Evolutionary conservation across 2,113 vertebrate genomes (phyloP).

Genomic region (Myxocyprinus asiaticus): DNA sequence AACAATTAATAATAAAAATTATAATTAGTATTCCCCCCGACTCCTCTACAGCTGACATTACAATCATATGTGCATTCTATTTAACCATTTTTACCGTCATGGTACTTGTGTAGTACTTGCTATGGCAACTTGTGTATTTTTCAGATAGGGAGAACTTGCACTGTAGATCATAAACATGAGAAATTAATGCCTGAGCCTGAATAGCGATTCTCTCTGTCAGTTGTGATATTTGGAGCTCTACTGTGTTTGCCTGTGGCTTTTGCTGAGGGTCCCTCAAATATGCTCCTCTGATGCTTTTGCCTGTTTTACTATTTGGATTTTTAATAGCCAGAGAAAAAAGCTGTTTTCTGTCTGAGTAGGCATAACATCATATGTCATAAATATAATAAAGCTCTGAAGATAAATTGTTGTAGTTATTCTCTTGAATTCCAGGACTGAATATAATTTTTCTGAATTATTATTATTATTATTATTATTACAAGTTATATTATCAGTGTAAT

Average conservation of each 20-base stretch:
- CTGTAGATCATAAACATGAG: constrained; percentile 16
- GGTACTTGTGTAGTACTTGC: no score
- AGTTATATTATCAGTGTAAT: no score
- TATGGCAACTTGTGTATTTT: no score
- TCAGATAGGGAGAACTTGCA: no score
- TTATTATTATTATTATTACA: no score
- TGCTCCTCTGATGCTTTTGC: constrained; percentile 7
- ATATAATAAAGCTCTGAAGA: constrained; percentile 25
- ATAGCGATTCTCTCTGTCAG: constrained; percentile 40
- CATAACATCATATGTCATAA: constrained; percentile 28
- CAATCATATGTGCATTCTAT: no score
- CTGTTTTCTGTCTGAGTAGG: constrained; percentile 32
- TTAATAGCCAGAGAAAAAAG: constrained; percentile 29
- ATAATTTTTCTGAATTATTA: no score
- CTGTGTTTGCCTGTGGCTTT: constrained; percentile 39
- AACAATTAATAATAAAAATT: no score
- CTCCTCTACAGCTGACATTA: no score
- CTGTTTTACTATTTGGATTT: constrained; percentile 26
- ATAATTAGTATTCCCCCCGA: no score
- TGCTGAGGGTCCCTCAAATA: constrained; percentile 5
- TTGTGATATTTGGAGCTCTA: constrained; percentile 37
- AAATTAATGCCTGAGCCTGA: constrained; percentile 30
- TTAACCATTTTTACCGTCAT: no score
- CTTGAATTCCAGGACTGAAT: constrained; percentile 6
- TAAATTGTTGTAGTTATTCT: background rate